Conservation (phyloP, 2,888 invertebrate species). For the Pseudoips prasinana region DNA sequence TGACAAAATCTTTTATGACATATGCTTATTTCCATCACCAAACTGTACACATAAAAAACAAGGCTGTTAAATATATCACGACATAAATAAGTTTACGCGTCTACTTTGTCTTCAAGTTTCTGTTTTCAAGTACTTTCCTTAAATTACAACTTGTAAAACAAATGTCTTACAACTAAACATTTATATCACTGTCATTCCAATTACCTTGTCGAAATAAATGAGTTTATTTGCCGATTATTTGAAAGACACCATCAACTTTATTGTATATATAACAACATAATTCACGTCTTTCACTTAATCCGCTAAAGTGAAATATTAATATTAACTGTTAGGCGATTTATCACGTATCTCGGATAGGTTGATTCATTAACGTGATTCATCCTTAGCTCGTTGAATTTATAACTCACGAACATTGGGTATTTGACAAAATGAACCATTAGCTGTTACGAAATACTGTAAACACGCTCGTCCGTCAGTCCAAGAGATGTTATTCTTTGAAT, state of each 20-base stretch:
- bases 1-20: constrained; percentile 28
- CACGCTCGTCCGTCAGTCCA: constrained; percentile 47
- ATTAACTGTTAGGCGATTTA: constrained; percentile 60
- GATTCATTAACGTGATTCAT: constrained; percentile 68
- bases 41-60: too few relatives aligned
- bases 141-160: too few relatives aligned
- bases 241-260: constrained; percentile 9
- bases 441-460: constrained; percentile 63
- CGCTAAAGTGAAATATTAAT: constrained; percentile 63
- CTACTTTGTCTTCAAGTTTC: too few relatives aligned
- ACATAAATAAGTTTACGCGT: too few relatives aligned
- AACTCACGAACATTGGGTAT: constrained; percentile 40
- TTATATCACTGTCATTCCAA: not conserved
- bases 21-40: constrained; percentile 4
- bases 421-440: constrained; percentile 68
- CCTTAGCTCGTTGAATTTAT: constrained; percentile 30
- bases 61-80: too few relatives aligned
- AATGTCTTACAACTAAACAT: too few relatives aligned
- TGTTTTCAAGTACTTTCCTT: too few relatives aligned
- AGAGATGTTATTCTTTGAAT: constrained; percentile 31
- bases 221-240: constrained; percentile 5
- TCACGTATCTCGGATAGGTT: constrained; percentile 60
- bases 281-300: constrained; percentile 61
- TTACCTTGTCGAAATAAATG: not conserved
- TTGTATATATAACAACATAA: constrained; percentile 32